These are phyloP conservation scores for Iphiclides podalirius DNA, from an alignment of 2,888 invertebrate species.

Conservation along the genomic window DNA sequence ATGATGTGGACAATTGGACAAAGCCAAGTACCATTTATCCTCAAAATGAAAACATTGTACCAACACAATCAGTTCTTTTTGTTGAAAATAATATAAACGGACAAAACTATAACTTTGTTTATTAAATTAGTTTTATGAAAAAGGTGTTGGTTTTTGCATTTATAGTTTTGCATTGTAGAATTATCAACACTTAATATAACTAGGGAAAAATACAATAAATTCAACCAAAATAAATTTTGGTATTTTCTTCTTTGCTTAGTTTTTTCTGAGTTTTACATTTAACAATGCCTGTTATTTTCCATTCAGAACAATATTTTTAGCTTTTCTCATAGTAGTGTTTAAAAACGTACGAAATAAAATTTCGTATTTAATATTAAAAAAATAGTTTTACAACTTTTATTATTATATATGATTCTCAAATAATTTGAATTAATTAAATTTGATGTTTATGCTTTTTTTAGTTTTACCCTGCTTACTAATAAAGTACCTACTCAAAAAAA, in stretches of 20 bases:
- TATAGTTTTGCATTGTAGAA: not conserved
- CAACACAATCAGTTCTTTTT: constrained; percentile 57
- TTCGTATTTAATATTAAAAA: not conserved
- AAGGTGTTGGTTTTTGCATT: constrained; percentile 22
- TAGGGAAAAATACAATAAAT: no score
- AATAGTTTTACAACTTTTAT: not conserved
- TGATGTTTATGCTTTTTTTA: no score
- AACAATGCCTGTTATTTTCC: no score
- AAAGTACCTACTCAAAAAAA: not conserved
- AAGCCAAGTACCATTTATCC: constrained; percentile 31
- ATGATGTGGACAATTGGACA: constrained; percentile 39
- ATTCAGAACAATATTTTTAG: no score
- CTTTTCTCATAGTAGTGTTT: not conserved
- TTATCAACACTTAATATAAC: not conserved
- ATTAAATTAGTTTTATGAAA: constrained; percentile 29
- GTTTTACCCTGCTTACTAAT: no score
- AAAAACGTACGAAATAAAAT: not conserved
- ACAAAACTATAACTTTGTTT: constrained; percentile 38
- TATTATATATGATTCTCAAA: not conserved
- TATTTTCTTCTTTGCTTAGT: no score
- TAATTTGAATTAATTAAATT: no score
- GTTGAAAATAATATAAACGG: constrained; percentile 50
- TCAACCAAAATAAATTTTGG: no score
- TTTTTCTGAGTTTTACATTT: no score
- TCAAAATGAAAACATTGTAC: constrained; percentile 44